phyloP scores from a whole-genome alignment of 2,797 vertebrate species.

The Schizothorax lantsangensis region DNA sequence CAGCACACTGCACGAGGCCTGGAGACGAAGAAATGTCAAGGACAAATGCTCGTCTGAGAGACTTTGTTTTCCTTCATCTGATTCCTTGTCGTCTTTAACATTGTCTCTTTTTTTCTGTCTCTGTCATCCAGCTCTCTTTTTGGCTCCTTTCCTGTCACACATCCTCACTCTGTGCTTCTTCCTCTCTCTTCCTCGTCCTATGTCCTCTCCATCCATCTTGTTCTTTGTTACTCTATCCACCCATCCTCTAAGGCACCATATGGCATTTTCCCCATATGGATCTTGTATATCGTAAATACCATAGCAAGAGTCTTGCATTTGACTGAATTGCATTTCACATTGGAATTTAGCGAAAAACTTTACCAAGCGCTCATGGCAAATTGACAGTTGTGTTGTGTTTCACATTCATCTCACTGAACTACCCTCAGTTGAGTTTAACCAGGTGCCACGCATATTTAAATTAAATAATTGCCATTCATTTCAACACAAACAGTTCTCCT shows the following conservation, averaged over 20 bases:
- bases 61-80: conserved; percentile 29
- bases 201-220: conserved; percentile 16
- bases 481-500: not conserved
- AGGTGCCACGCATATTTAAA: not conserved
- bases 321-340: not conserved
- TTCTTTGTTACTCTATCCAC: conserved; percentile 10
- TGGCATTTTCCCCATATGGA: conserved; percentile 24
- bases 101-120: not conserved
- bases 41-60: conserved; percentile 52
- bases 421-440: not conserved
- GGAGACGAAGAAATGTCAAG: conserved; percentile 70
- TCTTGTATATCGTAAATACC: not conserved
- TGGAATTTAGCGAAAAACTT: not conserved
- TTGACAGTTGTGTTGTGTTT: not conserved
- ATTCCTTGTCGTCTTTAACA: conserved; percentile 58
- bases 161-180: not conserved
- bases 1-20: conserved; percentile 64
- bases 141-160: conserved; percentile 12
- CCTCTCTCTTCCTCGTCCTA: conserved; percentile 9
- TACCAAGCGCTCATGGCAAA: not conserved
- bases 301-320: not conserved
- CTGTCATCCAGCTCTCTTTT: not conserved
- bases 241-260: conserved; percentile 32
- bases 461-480: not conserved
- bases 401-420: not conserved